Conservation (phyloP, 2,113 vertebrate species). For the Xiphorhynchus elegans region DNA sequence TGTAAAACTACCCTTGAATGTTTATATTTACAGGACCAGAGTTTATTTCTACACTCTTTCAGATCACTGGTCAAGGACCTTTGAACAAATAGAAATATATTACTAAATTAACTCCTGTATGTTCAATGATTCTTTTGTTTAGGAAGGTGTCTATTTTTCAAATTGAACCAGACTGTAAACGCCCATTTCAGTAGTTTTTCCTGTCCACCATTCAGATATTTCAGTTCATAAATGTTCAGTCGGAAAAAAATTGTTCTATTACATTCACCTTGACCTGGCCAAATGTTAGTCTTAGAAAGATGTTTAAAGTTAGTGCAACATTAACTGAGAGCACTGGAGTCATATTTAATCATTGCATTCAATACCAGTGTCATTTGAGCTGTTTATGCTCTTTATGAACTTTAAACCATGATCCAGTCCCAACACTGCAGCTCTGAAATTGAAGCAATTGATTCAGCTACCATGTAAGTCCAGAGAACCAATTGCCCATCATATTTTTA, state of each 20-base stretch:
- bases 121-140: constrained; percentile 9
- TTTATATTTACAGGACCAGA: constrained; percentile 14
- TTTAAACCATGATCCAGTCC: constrained; percentile 18
- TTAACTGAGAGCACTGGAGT: constrained; percentile 45
- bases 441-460: constrained; percentile 4
- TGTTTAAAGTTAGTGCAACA: constrained; percentile 35
- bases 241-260: background rate
- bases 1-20: background rate
- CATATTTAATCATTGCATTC: constrained; percentile 46
- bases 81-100: constrained; percentile 14
- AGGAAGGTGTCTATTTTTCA: background rate
- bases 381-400: constrained; percentile 61
- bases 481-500: background rate
- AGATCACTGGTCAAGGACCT: background rate
- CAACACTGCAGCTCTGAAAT: background rate
- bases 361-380: constrained; percentile 16
- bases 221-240: background rate
- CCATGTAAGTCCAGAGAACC: background rate
- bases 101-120: background rate
- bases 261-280: constrained; percentile 18
- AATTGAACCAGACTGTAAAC: background rate
- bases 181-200: background rate
- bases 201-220: background rate
- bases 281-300: constrained; percentile 13
- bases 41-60: background rate